phyloP scores from a whole-genome alignment of 1,140 invertebrate genomes.

The Trinorchestia longiramus region DNA sequence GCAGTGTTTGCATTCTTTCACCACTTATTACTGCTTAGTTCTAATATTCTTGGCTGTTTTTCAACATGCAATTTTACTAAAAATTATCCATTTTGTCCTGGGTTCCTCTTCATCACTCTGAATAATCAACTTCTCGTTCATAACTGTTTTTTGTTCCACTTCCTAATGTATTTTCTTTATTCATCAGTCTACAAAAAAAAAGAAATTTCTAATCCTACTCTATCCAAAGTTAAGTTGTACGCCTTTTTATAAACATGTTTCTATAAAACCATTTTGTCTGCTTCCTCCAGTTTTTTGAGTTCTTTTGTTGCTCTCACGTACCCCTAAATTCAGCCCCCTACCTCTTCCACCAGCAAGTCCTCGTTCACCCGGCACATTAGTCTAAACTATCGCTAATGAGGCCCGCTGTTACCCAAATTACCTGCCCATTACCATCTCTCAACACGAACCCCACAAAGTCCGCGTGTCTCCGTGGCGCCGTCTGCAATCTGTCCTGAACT shows the following conservation, averaged over 20 bases:
- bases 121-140: background rate
- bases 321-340: background rate
- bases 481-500: background rate
- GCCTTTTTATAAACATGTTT: background rate
- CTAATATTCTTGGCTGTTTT: no score
- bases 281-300: background rate
- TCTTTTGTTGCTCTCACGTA: background rate
- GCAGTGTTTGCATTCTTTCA: no score
- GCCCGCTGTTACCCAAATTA: slow-evolving; percentile 24
- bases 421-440: slow-evolving; percentile 1
- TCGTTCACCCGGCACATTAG: background rate
- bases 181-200: background rate
- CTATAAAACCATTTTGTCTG: background rate
- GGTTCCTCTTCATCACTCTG: background rate
- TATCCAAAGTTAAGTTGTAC: background rate
- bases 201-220: background rate
- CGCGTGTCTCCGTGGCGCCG: background rate
- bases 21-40: no score
- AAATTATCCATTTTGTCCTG: no score
- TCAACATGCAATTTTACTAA: no score
- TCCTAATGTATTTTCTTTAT: background rate
- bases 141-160: background rate
- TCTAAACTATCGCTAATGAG: slow-evolving; percentile 28
- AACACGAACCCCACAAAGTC: slow-evolving; percentile 4
- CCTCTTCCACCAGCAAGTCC: background rate